Conservation (phyloP, 2,888 invertebrate genomes). For the Andrena chrysosceles region DNA sequence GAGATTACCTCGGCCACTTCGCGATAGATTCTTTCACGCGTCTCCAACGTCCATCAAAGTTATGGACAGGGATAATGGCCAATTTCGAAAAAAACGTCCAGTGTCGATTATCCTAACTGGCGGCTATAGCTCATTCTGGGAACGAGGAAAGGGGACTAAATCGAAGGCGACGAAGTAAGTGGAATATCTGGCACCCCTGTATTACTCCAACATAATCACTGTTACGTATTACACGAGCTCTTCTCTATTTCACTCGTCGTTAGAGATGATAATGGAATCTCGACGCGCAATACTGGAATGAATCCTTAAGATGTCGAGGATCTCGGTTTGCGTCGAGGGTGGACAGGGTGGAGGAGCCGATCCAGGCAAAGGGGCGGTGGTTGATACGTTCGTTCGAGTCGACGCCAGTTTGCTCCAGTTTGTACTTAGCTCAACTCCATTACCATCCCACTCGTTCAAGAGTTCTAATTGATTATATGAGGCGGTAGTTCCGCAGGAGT, state of each 20-base stretch:
- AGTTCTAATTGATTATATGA: slow-evolving; percentile 81
- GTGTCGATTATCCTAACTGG: slow-evolving; percentile 69
- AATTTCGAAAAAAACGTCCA: slow-evolving; percentile 68
- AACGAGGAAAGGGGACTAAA: slow-evolving; percentile 9
- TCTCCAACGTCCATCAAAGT: slow-evolving; percentile 73
- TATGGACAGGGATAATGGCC: slow-evolving; percentile 74
- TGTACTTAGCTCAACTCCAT: slow-evolving; percentile 78
- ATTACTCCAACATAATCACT: too few relatives aligned
- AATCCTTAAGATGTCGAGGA: slow-evolving; percentile 17
- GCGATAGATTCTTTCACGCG: slow-evolving; percentile 76
- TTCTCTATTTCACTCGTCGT: too few relatives aligned
- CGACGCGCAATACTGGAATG: neutral
- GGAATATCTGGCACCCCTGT: too few relatives aligned
- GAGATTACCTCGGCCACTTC: slow-evolving; percentile 76
- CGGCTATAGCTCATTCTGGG: slow-evolving; percentile 3
- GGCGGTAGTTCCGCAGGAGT: slow-evolving; percentile 74
- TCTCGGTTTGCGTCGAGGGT: neutral
- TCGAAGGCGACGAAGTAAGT: neutral
- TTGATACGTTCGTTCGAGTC: slow-evolving; percentile 67
- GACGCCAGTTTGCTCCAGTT: slow-evolving; percentile 78
- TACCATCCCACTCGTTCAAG: slow-evolving; percentile 77
- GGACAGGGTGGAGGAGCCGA: slow-evolving; percentile 13
- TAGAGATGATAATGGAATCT: neutral
- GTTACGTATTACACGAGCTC: too few relatives aligned
- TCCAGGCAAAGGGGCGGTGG: slow-evolving; percentile 26